Evolutionary conservation across 2,888 invertebrate genomes (phyloP), one percentile per base, ranked within the genome.

Genomic region (Cistogaster globosa): DNA sequence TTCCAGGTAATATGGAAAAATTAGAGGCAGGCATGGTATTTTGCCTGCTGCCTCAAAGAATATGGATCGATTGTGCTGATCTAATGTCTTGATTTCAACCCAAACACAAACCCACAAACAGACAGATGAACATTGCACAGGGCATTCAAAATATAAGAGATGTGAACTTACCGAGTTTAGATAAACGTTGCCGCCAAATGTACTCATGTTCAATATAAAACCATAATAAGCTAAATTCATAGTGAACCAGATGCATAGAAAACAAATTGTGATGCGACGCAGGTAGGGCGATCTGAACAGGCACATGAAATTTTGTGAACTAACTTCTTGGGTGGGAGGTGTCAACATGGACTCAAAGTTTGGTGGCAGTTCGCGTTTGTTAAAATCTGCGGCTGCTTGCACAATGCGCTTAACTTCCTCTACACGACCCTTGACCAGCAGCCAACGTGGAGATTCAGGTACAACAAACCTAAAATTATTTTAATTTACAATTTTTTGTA

Each of bases 371-470:
- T 94, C 93, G 36, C 93, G 93, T 63, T 94, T 94, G 91, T 96
- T 96, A 87, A 94, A 94, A 80, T 93, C 94, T 0, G 96, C 95
- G 0, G 95, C 96, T 88, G 93, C 94, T 89, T 95, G 93, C 53
- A 96, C 91, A 69, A 96, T 95, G 42, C 91, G 92, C 90, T 95
- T 94, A 0, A 96, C 95, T 92, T 96, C 95, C 83, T 95, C 94
- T n/a, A 94, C 94, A 86, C 94, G 94, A 32, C 96, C 96, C 93
- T 95, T 95, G 53, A 95, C 95, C 69, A 96, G 92, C 45, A 96
- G 92, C 96, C 96, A 96, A 89, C 96, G 93, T 0, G 96, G 96
- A 2, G 96, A 96, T 93, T 96, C 96, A n/a, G 96, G 96, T 77
- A 96, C 92, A 48, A 96, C 93, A 92, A 95, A 96, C 95, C 96